Evolutionary conservation across 1,140 invertebrate species (phyloP).

Genomic region (Drosophila ogumai): DNA sequence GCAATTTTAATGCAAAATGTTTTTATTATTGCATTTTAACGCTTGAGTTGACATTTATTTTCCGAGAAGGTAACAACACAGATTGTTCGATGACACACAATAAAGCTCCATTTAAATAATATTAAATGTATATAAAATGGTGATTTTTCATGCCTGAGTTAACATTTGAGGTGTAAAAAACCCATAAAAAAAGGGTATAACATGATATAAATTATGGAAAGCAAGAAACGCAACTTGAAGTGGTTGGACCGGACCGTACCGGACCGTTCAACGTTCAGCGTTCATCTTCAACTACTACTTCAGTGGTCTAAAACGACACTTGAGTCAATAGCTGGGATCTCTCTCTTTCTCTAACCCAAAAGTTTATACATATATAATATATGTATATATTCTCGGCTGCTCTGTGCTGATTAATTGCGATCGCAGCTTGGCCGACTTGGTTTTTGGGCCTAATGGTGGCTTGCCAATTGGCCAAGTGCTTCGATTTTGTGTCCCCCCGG

Average conservation of each 20-base stretch:
- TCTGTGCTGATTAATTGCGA: slow-evolving; percentile 27
- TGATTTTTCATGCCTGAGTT: neutral
- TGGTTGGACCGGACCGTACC: slow-evolving; percentile 17
- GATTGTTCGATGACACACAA: neutral
- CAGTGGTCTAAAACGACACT: slow-evolving; percentile 82
- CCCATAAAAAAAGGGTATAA: slow-evolving; percentile 16
- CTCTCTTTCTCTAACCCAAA: neutral
- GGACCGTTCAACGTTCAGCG: neutral
- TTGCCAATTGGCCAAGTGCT: slow-evolving; percentile 26
- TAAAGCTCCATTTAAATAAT: neutral
- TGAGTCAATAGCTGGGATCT: slow-evolving; percentile 62
- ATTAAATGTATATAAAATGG: neutral
- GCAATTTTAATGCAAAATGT: slow-evolving; percentile 4
- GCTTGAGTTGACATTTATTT: neutral
- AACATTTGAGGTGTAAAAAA: neutral
- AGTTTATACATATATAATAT: neutral
- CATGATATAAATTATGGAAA: slow-evolving; percentile 9
- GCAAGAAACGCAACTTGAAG: slow-evolving; percentile 34
- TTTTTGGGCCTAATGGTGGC: slow-evolving; percentile 21
- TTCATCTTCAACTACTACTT: slow-evolving; percentile 63
- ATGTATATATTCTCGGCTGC: neutral
- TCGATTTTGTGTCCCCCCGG: slow-evolving; percentile 31
- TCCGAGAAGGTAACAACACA: neutral
- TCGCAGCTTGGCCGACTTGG: neutral
- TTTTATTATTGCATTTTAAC: neutral